Evolutionary conservation across 2,888 invertebrate genomes (phyloP), one percentile per base, ranked within the genome.

Genomic region (Coelogynopora nodosa): DNA sequence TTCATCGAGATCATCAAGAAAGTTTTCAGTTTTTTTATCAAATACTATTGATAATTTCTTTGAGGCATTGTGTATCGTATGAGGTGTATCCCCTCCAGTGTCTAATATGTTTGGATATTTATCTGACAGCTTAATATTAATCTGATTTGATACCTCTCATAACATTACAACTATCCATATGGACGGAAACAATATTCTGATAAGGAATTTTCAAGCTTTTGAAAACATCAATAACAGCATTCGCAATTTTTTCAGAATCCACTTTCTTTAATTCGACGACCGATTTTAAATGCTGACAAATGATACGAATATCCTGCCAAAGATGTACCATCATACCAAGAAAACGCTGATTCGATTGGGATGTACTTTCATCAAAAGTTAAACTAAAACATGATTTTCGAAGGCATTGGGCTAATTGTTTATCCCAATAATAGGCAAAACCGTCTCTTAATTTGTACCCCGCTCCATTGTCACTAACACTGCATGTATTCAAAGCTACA

Each of bases 321-420:
- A 80, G 28, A 27, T 80, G 80, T n/a, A 80, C 80, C 2, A 80
- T 5, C 2, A 80, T 80, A n/a, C 2, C 28, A 27, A 26, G 28
- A 23, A 80, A 5, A 80, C 80, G 80, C 28, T 80, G 80, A 27
- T 80, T 80, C 2, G 80, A 2, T n/a, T 80, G 80, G 80, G 5
- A 10, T 2, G 80, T 80, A 80, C 80, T 80, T 27, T 80, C 80
- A 80, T 80, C 80, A n/a, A 80, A 10, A n/a, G 80, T 80, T 2
- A 80, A 10, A 80, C 80, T 80, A 27, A 80, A 80, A n/a, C 10
- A n/a, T 2, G 23, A 2, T 5, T 27, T 80, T 80, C n/a, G 23
- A 5, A 80, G 80, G 5, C 28, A 26, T n/a, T 80, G 26, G n/a
- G 80, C 2, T n/a, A 80, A n/a, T 80, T 80, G 26, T n/a, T 80